Conservation (phyloP, 2,113 vertebrate species). For the Megatriorchis doriae region DNA sequence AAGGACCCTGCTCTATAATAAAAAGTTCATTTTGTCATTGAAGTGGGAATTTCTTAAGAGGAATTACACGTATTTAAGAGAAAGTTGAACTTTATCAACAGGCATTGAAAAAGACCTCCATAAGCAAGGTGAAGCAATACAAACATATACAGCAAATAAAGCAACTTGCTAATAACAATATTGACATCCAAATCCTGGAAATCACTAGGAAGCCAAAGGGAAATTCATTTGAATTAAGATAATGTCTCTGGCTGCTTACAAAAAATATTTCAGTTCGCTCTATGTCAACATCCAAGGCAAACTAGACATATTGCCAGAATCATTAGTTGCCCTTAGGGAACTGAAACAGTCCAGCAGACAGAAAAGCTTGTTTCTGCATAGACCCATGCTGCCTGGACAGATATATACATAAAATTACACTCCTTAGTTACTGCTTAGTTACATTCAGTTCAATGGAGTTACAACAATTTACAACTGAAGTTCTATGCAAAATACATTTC, state of each 20-base stretch:
- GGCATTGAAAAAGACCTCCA: background rate
- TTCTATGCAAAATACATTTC: background rate
- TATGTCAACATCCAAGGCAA: background rate
- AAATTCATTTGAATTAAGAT: background rate
- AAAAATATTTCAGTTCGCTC: background rate
- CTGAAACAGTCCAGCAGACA: background rate
- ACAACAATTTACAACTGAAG: background rate
- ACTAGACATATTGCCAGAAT: background rate
- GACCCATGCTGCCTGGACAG: background rate
- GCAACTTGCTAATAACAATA: background rate
- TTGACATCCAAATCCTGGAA: background rate
- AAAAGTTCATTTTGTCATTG: background rate
- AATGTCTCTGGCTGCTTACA: background rate
- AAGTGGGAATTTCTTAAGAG: background rate
- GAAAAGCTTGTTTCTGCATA: background rate
- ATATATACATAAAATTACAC: background rate
- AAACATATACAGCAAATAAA: background rate
- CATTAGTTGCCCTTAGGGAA: background rate
- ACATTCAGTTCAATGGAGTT: background rate
- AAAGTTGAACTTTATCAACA: background rate
- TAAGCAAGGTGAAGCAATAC: background rate
- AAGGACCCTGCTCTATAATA: background rate
- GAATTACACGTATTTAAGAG: background rate
- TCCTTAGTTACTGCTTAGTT: background rate
- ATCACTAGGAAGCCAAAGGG: background rate